Base-by-base conservation (phyloP, 2,113 vertebrate genomes). In the Eudyptes chrysolophus region DNA sequence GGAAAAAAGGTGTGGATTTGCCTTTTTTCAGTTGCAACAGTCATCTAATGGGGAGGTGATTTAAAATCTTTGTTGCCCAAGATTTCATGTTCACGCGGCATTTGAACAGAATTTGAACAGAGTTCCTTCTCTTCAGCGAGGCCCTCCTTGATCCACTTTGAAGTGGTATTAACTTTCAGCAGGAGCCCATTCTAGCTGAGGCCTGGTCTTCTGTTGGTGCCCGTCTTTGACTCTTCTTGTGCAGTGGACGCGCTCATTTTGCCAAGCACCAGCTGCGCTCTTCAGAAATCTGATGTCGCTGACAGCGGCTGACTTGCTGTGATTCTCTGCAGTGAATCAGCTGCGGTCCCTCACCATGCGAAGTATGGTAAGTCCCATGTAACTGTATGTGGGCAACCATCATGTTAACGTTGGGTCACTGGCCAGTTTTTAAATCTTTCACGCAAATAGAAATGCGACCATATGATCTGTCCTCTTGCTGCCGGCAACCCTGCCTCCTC, bases 261-360 rank as follows among this genome's bases (percentile, higher is more conserved):
- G 74, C 54, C 0, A 0, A 94, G 66, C n/a, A 27, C 52, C 91
- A 94, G 74, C 81, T 93, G 91, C 0, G 0, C 46, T 65, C 57
- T 79, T 93, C 77, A 83, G 69, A 89, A 87, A 58, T 42, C 54
- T 77, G 72, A 91, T 76, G 74, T 91, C 77, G 91, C 54, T 11
- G 1, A 24, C 52, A 80, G 46, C 1, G 2, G 34, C 19, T 80
- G 74, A 85, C 92, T 46, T 26, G 51, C 62, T 87, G 54, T 27
- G 17, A 52, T 69, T 85, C 62, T 89, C 65, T 61, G 32, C 57
- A 20, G 5, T 26, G 60, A 69, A 65, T 22, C 51, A 12, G 22
- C 49, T 40, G 26, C 0, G 0, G 14, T 7, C 11, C 22, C 80
- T 62, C 27, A 25, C 29, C 52, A 16, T 5, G 0, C 1, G 3